phyloP scores from a whole-genome alignment of 2,113 vertebrate species.

The Passer domesticus region DNA sequence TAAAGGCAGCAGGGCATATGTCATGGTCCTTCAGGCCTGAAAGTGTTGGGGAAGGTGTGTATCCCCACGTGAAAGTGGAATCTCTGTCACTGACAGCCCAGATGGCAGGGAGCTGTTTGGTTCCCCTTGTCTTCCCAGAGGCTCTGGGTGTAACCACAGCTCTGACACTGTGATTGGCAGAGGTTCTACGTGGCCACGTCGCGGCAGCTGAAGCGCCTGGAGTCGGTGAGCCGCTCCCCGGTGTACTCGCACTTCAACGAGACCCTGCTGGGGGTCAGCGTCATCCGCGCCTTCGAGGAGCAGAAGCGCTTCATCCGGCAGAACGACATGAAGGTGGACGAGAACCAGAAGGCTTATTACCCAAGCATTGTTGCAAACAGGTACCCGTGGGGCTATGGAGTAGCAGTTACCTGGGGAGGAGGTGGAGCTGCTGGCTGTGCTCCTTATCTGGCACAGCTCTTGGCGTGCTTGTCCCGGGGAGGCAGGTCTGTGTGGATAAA shows the following conservation, averaged over 20 bases:
- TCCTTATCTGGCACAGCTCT: not conserved
- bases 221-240: conserved; percentile 93
- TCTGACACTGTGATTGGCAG: conserved; percentile 58
- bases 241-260: conserved; percentile 95
- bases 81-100: not conserved
- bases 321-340: conserved; percentile 88
- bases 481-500: not conserved
- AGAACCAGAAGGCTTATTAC: conserved; percentile 95
- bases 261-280: conserved; percentile 89
- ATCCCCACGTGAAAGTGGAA: not conserved
- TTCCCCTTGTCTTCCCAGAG: not conserved
- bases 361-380: conserved; percentile 96
- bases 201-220: conserved; percentile 91
- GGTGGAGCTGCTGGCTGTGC: not conserved
- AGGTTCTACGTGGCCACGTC: conserved; percentile 94
- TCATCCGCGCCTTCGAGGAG: conserved; percentile 91
- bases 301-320: conserved; percentile 87
- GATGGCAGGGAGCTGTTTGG: not conserved
- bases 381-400: conserved; percentile 44
- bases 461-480: not conserved
- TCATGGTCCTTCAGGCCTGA: not conserved
- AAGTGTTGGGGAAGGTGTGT: not conserved
- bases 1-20: not conserved
- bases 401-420: not conserved
- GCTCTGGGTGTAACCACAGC: not conserved